Base-by-base conservation (phyloP, 2,888 invertebrate species). In the Melitaea athalia region DNA sequence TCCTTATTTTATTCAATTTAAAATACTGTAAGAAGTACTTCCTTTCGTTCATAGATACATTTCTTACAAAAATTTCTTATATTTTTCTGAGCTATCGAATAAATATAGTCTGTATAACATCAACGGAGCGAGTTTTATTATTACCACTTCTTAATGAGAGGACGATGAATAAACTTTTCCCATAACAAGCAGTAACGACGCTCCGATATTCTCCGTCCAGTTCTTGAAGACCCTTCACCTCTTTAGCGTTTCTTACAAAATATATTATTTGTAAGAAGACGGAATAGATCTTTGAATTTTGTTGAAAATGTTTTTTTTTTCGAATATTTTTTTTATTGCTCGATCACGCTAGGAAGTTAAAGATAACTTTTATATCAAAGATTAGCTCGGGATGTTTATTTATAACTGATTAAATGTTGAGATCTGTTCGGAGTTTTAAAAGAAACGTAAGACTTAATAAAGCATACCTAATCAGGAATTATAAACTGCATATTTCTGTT, bases 241-340 rank as follows among this genome's bases (percentile, higher is more conserved):
- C 64, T 64, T 62, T 55, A 67, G 57, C 60, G 50, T 64, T 57
- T 50, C 61, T 38, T 64, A 61, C 42, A 67, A 70, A 70, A 55
- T 64, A 50, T 42, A 59, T 59, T 57, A 50, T 64, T 62, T 17
- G 31, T 42, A 59, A 43, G 45, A 45, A 50, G 63, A 63, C 43
- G 55, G 50, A 59, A 55, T 60, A 50, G 55, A 67, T 64, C 53
- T 55, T 55, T 55, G 53, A 55, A 55, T 55, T 55, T 55, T 55
- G 33, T 55, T 55, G 63, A 60, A 69, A 63, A 67, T 57, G 55
- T 52, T 67, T 15, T 49, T 52, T 67, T 15, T 49, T 45, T 24
- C 24, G 42, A 60, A 64, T 70, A 67, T 70, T 70, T 70, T 70
- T 69, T 67, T 67, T 67, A 70, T 64, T 70, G 64, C 70, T 43